phyloP scores from a whole-genome alignment of 1,140 invertebrate species.

The Heliconius hermathena region DNA sequence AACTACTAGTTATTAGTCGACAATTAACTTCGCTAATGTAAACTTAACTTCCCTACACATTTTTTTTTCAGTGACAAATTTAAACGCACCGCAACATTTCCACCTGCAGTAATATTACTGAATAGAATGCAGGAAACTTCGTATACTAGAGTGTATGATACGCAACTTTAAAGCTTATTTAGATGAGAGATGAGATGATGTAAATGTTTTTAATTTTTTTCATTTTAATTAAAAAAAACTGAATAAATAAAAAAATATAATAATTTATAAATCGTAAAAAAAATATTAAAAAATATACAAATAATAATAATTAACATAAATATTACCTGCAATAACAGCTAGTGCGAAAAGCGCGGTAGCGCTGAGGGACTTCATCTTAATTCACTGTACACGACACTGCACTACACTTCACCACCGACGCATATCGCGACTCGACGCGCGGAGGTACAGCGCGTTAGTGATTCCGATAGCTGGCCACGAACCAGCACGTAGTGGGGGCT shows the following conservation, averaged over 20 bases:
- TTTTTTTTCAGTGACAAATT: neutral
- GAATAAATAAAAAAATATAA: neutral
- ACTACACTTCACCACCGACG: constrained; percentile 74
- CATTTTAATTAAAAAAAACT: neutral
- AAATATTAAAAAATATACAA: neutral
- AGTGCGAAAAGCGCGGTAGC: constrained; percentile 57
- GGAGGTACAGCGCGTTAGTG: constrained; percentile 69
- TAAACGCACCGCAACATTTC: constrained; percentile 29
- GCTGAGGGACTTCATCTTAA: constrained; percentile 64
- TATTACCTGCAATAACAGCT: constrained; percentile 64
- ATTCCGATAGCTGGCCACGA: constrained; percentile 39
- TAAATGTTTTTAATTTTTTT: no score
- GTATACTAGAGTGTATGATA: no score
- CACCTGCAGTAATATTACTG: constrained; percentile 17
- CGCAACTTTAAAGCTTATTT: no score
- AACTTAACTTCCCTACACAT: neutral
- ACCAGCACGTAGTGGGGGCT: constrained; percentile 35
- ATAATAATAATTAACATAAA: neutral
- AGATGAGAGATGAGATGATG: no score
- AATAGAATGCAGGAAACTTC: no score
- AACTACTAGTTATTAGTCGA: neutral
- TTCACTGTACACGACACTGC: constrained; percentile 59
- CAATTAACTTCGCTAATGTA: neutral
- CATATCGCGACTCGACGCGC: constrained; percentile 66
- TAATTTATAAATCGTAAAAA: neutral